Base-by-base conservation (phyloP, 35 echinoderm and acorn worm genomes). In the Apostichopus japonicus region DNA sequence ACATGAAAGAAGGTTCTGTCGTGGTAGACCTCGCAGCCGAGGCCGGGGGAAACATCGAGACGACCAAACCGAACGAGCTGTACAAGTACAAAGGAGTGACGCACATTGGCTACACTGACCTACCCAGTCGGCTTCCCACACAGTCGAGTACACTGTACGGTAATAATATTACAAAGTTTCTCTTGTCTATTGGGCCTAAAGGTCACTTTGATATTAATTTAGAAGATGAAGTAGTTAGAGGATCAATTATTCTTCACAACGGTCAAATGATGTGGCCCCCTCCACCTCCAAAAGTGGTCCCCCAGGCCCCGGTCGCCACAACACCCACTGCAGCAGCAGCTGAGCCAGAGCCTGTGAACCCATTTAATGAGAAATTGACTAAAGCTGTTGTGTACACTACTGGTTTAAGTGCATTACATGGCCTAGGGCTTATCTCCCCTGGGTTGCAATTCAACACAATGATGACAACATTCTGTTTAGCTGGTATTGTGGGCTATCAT, bases 31-130 rank as follows among this genome's bases (percentile, higher is more conserved):
- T 99, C 9, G 97, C 97, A 58, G 91, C 97, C 0, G 97, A 99
- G 88, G 93, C 93, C n/a, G 97, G 97, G 23, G 97, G 97, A 25
- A 99, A 99, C 84, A 99, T 99, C 73, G 95, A 99, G 92, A 99
- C 97, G 5, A 99, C 93, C 86, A 96, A 95, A 72, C 97, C 97
- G 44, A 79, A 93, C 57, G 97, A 99, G 82, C 13, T 96, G 58
- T 99, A 94, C 81, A 87, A 90, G 53, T 96, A 99, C 83, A 99
- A 99, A 25, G 97, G 97, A 86, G 97, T 96, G 51, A 96, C 95
- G 44, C 97, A 99, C 58, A 95, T 99, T 56, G 97, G 97, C 7
- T 96, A 96, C 77, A 93, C 95, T 15, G 97, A 99, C 83, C 76
- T 96, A 52, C 97, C 97, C 11, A 99, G 97, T 90, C 89, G 97